A percentile compares a stretch with the other conserved stretches of the same genome.
These are phyloP conservation scores for Diabrotica undecimpunctata DNA, from an alignment of 1,140 invertebrate genomes.

Conservation along the genomic window DNA sequence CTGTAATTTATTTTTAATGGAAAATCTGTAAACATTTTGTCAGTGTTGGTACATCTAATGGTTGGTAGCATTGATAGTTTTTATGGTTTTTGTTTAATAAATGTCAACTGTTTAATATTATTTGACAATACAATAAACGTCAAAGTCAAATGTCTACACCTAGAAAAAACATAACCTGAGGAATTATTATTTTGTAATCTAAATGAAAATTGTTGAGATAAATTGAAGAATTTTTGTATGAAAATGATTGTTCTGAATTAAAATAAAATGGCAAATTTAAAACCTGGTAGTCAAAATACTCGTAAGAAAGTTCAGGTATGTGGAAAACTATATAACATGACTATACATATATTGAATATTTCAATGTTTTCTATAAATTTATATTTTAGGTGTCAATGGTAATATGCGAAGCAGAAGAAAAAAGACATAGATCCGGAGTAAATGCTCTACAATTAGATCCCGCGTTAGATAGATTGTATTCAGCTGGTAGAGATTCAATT, in stretches of 20 bases:
- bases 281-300: constrained; percentile 50
- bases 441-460: constrained; percentile 95
- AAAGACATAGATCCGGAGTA: constrained; percentile 89
- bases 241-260: neutral
- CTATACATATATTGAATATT: neutral
- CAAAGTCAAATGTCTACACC: neutral
- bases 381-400: constrained; percentile 88
- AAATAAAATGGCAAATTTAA: constrained; percentile 35
- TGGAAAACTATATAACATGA: constrained; percentile 19
- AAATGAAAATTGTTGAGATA: no score
- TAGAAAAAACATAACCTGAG: neutral
- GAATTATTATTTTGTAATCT: neutral
- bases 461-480: constrained; percentile 83
- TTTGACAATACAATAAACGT: neutral
- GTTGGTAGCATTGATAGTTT: no score
- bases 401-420: constrained; percentile 93
- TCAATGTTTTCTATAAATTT: neutral
- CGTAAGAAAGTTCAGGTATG: constrained; percentile 66
- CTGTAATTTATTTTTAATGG: no score
- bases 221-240: neutral
- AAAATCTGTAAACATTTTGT: no score
- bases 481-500: constrained; percentile 96
- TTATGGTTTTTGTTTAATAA: no score
- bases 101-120: no score
- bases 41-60: no score